phyloP scores from a whole-genome alignment of 2,888 invertebrate genomes.

The Morpho deidamia region DNA sequence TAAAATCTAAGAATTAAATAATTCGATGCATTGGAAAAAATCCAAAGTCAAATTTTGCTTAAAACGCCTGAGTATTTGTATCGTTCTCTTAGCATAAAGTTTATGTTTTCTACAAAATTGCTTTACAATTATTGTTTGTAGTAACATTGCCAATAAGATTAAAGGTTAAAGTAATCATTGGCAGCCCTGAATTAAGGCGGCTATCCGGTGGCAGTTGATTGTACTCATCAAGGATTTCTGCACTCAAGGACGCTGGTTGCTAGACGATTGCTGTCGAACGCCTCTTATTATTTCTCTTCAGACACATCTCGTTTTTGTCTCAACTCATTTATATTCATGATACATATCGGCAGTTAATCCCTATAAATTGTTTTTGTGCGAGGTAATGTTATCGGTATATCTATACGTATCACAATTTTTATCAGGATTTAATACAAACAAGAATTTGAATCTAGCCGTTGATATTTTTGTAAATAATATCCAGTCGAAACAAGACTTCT shows the following conservation, averaged over 20 bases:
- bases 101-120: too few relatives aligned
- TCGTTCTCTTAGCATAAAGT: too few relatives aligned
- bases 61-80: too few relatives aligned
- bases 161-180: constrained; percentile 34
- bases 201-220: constrained; percentile 77
- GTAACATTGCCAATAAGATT: constrained; percentile 7
- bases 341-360: constrained; percentile 68
- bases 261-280: constrained; percentile 68
- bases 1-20: too few relatives aligned
- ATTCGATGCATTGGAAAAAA: too few relatives aligned
- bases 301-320: constrained; percentile 72
- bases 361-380: constrained; percentile 58
- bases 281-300: constrained; percentile 71
- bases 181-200: constrained; percentile 64
- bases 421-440: constrained; percentile 4
- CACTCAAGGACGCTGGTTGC: constrained; percentile 72
- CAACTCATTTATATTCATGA: constrained; percentile 74
- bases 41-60: too few relatives aligned
- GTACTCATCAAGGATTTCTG: constrained; percentile 78
- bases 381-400: constrained; percentile 5
- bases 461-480: constrained; percentile 4
- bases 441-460: constrained; percentile 3
- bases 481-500: not conserved
- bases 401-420: constrained; percentile 8
- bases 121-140: not conserved